Base-by-base conservation (phyloP, 2,113 vertebrate species). In the Syrmaticus mikado region DNA sequence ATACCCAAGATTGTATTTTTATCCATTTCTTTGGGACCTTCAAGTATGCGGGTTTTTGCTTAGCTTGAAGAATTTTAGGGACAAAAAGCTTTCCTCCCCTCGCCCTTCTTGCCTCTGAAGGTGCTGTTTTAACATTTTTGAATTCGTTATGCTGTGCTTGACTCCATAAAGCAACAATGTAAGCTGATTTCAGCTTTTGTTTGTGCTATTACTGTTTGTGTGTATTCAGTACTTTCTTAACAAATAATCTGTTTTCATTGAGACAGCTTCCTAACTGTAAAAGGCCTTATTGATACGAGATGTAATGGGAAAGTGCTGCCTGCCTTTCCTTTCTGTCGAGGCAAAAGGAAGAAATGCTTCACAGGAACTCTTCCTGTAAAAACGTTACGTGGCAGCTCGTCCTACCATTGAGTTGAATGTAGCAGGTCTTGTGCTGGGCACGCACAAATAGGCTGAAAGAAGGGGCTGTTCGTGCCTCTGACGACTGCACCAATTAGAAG, bases 121-220 rank as follows among this genome's bases (percentile, higher is more conserved):
- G 95, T 96, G 95, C 95, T 96, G 89, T 92, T 92, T 88, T 91
- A 89, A 95, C 66, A 17, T 11, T 90, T 87, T 64, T 85, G 1
- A 93, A 91, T 92, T 97, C 87, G 46, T 93, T 67, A 77, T 74
- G 89, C 92, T 97, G 82, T 92, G 90, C 76, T 96, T 85, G 70
- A 91, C 74, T 90, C 60, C 34, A 61, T 50, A 58, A 73, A 92
- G 65, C 82, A 85, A 36, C 43, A 60, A 34, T n/a, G 18, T 57
- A 50, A 82, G 76, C 91, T 87, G 82, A 77, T 88, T 83, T 77
- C 46, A 78, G 92, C 90, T 87, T 1, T 0, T 61, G 48, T 79
- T 87, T 85, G 28, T 94, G 84, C 70, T 70, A 14, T 6, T 32
- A n/a, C 66, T 38, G 76, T 71, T 58, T 57, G 70, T 57, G 53